These are phyloP conservation scores for Ridgeia piscesae DNA, from an alignment of 1,140 invertebrate species.

Conservation along the genomic window DNA sequence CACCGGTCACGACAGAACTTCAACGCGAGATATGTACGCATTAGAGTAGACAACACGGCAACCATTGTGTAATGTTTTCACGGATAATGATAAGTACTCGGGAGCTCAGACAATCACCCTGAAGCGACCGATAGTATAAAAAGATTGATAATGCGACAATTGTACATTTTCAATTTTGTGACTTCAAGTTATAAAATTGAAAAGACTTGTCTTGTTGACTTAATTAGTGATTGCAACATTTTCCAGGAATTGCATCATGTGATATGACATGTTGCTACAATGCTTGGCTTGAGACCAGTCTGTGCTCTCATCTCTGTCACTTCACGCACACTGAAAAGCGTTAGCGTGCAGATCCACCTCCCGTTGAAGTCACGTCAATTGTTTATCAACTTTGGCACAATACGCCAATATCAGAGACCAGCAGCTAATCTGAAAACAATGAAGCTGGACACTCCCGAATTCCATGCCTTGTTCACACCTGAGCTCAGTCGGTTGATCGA, in stretches of 20 bases:
- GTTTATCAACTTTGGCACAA: not conserved
- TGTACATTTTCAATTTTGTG: not conserved
- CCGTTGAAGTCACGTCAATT: not conserved
- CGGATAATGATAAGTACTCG: not conserved
- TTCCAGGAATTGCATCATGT: not conserved
- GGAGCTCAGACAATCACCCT: no score
- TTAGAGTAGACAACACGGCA: not conserved
- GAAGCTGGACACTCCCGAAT: conserved; percentile 57
- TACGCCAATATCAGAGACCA: not conserved
- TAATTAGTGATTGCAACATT: not conserved
- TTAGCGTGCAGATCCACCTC: not conserved
- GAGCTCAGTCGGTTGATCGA: conserved; percentile 71
- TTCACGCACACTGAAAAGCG: not conserved
- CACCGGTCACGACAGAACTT: not conserved
- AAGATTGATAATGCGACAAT: no score
- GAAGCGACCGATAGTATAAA: no score
- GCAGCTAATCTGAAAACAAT: not conserved
- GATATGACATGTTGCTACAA: not conserved
- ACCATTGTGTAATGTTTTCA: not conserved
- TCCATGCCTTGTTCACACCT: conserved; percentile 78
- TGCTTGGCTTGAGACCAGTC: not conserved
- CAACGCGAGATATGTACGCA: not conserved
- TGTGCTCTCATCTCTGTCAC: not conserved
- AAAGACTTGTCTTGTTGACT: not conserved
- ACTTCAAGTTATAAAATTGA: not conserved